Percentiles rank a stretch among this genome's conserved stretches.
Conservation (phyloP, 2,113 vertebrate genomes). For the Urocolius indicus region DNA sequence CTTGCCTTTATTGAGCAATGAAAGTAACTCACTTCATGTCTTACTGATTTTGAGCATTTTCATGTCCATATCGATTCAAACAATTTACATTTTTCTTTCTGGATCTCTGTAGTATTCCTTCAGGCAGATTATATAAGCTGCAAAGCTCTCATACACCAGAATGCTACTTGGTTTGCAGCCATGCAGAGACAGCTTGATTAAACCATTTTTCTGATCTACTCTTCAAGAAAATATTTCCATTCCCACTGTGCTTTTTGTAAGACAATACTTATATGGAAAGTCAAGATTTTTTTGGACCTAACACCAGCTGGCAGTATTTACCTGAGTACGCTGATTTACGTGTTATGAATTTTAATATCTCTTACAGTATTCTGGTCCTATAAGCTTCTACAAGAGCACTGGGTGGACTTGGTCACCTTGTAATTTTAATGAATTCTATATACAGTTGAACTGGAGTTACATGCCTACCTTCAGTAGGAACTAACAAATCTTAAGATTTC, state of each 20-base stretch:
- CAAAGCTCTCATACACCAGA: not conserved
- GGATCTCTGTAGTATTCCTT: not conserved
- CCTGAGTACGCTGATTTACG: not conserved
- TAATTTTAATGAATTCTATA: not conserved
- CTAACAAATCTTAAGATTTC: not conserved
- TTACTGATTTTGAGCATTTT: not conserved
- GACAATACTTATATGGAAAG: not conserved
- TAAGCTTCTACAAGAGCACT: not conserved
- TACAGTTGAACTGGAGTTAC: not conserved
- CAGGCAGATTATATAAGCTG: not conserved
- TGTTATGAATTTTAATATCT: not conserved
- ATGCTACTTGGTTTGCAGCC: not conserved
- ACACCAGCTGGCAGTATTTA: not conserved
- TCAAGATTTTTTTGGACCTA: not conserved
- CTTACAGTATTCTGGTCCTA: not conserved
- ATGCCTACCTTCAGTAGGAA: not conserved
- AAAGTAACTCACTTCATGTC: not conserved
- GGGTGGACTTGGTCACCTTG: not conserved
- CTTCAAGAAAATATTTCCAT: not conserved
- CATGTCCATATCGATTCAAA: not conserved
- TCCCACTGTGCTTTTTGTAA: not conserved
- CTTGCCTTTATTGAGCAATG: not conserved
- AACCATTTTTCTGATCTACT: not conserved
- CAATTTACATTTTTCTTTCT: not conserved
- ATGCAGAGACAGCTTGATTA: not conserved